These are phyloP conservation scores for Bombus fervidus DNA, from an alignment of 1,140 invertebrate genomes.

Conservation along the genomic window DNA sequence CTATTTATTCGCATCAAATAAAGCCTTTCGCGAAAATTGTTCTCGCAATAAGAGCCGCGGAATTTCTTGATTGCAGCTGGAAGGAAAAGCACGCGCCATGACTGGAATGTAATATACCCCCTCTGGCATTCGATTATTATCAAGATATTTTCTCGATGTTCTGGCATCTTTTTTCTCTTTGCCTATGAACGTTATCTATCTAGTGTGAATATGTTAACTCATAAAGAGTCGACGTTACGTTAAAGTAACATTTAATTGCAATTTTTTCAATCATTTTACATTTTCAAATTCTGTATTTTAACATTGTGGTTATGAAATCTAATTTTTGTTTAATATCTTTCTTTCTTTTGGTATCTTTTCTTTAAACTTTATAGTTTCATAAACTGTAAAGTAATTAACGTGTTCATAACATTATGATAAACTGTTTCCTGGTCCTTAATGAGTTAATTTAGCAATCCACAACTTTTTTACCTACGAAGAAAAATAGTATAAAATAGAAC, in stretches of 20 bases:
- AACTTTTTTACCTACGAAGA: neutral
- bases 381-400: too few species aligned
- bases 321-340: neutral
- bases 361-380: too few species aligned
- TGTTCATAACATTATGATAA: too few species aligned
- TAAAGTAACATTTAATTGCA: neutral
- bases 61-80: slow-evolving; percentile 78
- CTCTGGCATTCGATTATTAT: slow-evolving; percentile 58
- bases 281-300: neutral
- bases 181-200: too few species aligned
- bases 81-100: slow-evolving; percentile 61
- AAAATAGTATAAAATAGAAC: neutral
- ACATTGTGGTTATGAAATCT: neutral
- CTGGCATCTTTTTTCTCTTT: slow-evolving; percentile 10
- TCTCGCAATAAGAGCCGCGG: slow-evolving; percentile 62
- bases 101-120: slow-evolving; percentile 77
- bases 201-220: neutral
- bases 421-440: neutral
- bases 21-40: slow-evolving; percentile 30
- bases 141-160: slow-evolving; percentile 44
- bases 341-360: too few species aligned
- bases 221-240: neutral
- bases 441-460: neutral
- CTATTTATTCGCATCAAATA: slow-evolving; percentile 21
- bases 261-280: neutral